Conservation (phyloP, 2,797 vertebrate species). For the Kryptopterus vitreolus region DNA sequence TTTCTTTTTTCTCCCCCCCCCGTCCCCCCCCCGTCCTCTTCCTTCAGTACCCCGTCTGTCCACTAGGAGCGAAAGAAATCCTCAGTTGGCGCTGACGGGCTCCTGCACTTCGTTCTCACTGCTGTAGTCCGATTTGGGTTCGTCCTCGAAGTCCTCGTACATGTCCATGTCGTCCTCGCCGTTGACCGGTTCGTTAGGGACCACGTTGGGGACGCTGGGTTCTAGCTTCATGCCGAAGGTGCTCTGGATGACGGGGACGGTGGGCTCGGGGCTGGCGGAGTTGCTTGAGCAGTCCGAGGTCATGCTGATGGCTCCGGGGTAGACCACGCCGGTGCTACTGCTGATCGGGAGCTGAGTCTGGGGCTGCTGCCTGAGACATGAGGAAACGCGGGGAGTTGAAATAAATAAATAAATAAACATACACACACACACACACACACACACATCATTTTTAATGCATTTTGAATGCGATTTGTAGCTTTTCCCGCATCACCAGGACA, state of each 20-base stretch:
- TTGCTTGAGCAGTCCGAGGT: conserved; percentile 98
- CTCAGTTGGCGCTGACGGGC: conserved; percentile 95
- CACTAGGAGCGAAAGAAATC: conserved; percentile 56
- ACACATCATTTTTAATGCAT: too few species aligned
- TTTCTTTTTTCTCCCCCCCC: conserved; percentile 58
- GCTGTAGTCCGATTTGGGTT: conserved; percentile 99
- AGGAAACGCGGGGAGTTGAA: conserved; percentile 12
- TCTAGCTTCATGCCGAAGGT: conserved; percentile 97
- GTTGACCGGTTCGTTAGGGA: conserved; percentile 84
- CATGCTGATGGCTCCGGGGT: conserved; percentile 96
- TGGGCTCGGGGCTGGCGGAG: conserved; percentile 94
- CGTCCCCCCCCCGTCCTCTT: too few species aligned
- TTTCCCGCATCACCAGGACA: neutral
- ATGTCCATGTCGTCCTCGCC: conserved; percentile 97
- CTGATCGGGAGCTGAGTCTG: conserved; percentile 93
- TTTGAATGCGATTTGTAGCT: neutral
- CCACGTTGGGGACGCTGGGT: conserved; percentile 73
- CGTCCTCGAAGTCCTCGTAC: conserved; percentile 98
- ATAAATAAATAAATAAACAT: neutral
- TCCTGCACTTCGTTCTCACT: conserved; percentile 96
- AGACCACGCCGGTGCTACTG: conserved; percentile 92
- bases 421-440: too few species aligned
- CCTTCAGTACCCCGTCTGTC: conserved; percentile 63
- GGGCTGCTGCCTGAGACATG: conserved; percentile 82
- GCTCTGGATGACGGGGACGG: conserved; percentile 98